These are phyloP conservation scores for Montipora capitata DNA, from an alignment of 92 coral and sea anemone species.

Conservation along the genomic window DNA sequence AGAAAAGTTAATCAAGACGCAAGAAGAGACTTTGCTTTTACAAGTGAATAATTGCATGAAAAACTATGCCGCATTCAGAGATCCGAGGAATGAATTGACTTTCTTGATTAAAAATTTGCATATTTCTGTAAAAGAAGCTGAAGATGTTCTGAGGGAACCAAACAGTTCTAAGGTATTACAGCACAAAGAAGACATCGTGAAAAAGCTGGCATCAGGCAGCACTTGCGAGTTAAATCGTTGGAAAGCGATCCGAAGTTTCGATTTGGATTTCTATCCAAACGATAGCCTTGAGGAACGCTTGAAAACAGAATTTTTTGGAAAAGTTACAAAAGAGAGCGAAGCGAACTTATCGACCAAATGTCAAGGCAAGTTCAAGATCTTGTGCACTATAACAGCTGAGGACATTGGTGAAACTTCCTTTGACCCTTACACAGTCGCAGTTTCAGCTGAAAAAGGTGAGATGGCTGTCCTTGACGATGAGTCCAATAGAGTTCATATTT, in stretches of 20 bases:
- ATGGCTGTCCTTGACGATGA: slow-evolving; percentile 56
- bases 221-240: slow-evolving; percentile 15
- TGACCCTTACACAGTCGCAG: slow-evolving; percentile 47
- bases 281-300: slow-evolving; percentile 31
- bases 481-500: slow-evolving; percentile 32
- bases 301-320: slow-evolving; percentile 22
- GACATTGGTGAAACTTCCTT: slow-evolving; percentile 50
- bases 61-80: not conserved
- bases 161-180: slow-evolving; percentile 17
- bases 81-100: not conserved
- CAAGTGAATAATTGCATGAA: slow-evolving; percentile 27
- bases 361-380: not conserved
- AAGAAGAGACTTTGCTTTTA: slow-evolving; percentile 13
- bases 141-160: slow-evolving; percentile 11
- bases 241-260: not conserved
- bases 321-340: slow-evolving; percentile 15
- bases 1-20: not conserved
- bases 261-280: slow-evolving; percentile 25
- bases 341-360: not conserved
- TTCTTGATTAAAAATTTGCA: slow-evolving; percentile 6
- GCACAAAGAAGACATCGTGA: slow-evolving; percentile 18
- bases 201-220: slow-evolving; percentile 11
- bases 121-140: slow-evolving; percentile 18
- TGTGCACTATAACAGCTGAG: slow-evolving; percentile 30
- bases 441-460: slow-evolving; percentile 15